Evolutionary conservation across 2,888 invertebrate species (phyloP), one percentile per base, ranked within the genome.

Genomic region (Xestobium rufovillosum): DNA sequence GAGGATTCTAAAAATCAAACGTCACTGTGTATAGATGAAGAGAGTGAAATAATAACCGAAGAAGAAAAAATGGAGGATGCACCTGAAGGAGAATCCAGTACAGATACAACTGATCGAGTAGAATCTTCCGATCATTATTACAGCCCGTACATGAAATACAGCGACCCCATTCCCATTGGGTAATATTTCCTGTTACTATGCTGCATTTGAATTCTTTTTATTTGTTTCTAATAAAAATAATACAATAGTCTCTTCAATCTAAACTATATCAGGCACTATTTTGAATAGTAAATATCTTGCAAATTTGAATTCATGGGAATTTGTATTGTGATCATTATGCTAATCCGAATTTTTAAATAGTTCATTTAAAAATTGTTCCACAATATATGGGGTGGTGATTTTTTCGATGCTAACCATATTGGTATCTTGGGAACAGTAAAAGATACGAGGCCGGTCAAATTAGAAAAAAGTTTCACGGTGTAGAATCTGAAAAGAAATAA

Each of bases 121-220:
- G 26, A 14, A 4, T 14, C 25, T 19, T 8, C 23, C 23, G 23
- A 19, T 8, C 6, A 30, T 16, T 32, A 40, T 38, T 54, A 46
- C 31, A 69, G 55, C 59, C 70, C 46, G 58, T 66, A 73, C 50
- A 49, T 72, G 11, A 75, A 77, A 49, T 66, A 71, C 17, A 83
- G 83, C 0, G 80, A 82, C 57, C 84, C 85, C 1, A 85, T 85
- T 56, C 83, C 84, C 2, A 85, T 85, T 44, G 77, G 76, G 80
- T 78, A 60, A 67, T 8, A n/a, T n/a, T 8, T n/a, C n/a, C n/a
- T n/a, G n/a, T n/a, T n/a, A n/a, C n/a, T n/a, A n/a, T n/a, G n/a
- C n/a, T n/a, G n/a, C n/a, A n/a, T n/a, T n/a, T n/a, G n/a, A n/a
- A n/a, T n/a, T n/a, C n/a, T n/a, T n/a, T n/a, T n/a, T n/a, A n/a